Percentiles rank a stretch among this genome's conserved stretches.
Conservation (phyloP, 1,140 invertebrate species). For the Akabosia matsudoensis region DNA sequence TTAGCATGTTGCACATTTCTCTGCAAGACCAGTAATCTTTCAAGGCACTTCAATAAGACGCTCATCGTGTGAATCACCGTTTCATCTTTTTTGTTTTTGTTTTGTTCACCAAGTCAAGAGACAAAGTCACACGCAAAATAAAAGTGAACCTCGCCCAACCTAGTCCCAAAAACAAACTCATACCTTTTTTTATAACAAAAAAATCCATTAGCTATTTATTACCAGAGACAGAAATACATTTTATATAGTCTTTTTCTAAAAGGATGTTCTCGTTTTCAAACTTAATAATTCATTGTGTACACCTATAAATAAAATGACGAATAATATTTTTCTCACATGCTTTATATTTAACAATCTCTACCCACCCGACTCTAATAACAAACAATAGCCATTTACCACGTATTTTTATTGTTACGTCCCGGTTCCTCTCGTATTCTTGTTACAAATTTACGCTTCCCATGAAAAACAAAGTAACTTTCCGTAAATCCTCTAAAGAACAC, state of each 20-base stretch:
- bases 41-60: not conserved
- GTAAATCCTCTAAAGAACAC: too few species aligned
- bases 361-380: too few species aligned
- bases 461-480: too few species aligned
- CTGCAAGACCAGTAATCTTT: not conserved
- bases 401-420: too few species aligned
- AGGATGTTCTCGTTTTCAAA: slow-evolving; percentile 5
- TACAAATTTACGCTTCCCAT: too few species aligned
- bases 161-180: too few species aligned
- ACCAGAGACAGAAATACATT: not conserved
- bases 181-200: too few species aligned
- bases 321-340: not conserved
- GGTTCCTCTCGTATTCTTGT: too few species aligned
- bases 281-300: not conserved
- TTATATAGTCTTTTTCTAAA: not conserved
- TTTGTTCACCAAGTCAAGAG: not conserved
- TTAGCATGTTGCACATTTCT: not conserved
- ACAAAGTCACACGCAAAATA: not conserved
- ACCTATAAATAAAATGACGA: not conserved
- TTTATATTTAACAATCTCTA: not conserved
- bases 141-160: not conserved
- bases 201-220: too few species aligned
- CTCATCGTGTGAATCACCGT: too few species aligned
- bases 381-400: too few species aligned
- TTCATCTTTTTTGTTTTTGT: not conserved